These are phyloP conservation scores for Amiota minor DNA, from an alignment of 2,888 invertebrate genomes.

Conservation along the genomic window DNA sequence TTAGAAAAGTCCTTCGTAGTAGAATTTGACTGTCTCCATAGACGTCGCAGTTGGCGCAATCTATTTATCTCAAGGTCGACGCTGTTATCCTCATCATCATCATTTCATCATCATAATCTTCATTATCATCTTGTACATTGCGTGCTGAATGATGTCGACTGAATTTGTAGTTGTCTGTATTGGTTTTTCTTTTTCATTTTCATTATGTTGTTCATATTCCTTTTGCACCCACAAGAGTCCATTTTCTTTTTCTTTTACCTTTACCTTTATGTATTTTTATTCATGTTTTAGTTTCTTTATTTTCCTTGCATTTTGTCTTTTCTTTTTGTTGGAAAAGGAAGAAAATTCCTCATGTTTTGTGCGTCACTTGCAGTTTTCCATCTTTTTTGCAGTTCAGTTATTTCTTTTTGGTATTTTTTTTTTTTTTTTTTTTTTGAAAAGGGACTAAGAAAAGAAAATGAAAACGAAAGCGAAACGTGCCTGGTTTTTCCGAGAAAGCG, in stretches of 20 bases:
- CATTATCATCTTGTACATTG: too few relatives aligned
- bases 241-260: background rate
- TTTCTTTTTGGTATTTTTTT: background rate
- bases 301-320: background rate
- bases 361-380: background rate
- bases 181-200: conserved; percentile 1
- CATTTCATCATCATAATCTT: too few relatives aligned
- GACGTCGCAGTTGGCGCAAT: background rate
- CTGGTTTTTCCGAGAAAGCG: too few relatives aligned
- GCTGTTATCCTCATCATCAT: background rate
- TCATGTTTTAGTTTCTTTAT: background rate
- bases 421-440: background rate
- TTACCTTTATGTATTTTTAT: background rate
- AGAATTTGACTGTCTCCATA: background rate
- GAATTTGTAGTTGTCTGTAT: background rate
- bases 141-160: too few relatives aligned
- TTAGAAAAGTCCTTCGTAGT: background rate
- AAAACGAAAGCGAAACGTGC: too few relatives aligned
- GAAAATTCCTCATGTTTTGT: background rate
- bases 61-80: conserved; percentile 6
- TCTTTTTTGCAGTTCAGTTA: background rate
- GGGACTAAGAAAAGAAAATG: too few relatives aligned
- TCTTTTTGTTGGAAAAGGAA: background rate
- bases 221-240: background rate
- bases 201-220: background rate